These are phyloP conservation scores for Cricetomys ansorgei DNA, from an alignment of 2,113 vertebrate genomes.

Conservation along the genomic window DNA sequence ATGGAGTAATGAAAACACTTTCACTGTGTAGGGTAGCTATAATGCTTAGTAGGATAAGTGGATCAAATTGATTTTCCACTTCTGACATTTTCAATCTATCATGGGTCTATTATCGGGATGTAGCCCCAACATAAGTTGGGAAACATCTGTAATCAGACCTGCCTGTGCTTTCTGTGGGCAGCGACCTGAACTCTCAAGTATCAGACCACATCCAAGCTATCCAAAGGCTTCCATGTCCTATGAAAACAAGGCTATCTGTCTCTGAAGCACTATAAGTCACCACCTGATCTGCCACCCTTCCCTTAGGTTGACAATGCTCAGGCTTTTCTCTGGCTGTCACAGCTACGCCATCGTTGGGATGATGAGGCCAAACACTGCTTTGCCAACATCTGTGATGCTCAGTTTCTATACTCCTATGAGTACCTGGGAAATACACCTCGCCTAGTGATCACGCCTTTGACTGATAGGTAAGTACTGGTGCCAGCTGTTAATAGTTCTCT, in stretches of 20 bases:
- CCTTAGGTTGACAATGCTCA: conserved; percentile 94
- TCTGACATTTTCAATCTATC: background rate
- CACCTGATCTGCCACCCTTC: background rate
- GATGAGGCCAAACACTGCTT: conserved; percentile 94
- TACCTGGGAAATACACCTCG: conserved; percentile 97
- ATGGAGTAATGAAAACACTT: background rate
- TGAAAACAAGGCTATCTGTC: background rate
- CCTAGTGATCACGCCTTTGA: conserved; percentile 97
- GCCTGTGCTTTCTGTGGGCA: background rate
- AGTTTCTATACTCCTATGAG: conserved; percentile 96
- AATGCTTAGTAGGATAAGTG: background rate
- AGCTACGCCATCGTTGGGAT: conserved; percentile 95
- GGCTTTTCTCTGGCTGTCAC: conserved; percentile 96
- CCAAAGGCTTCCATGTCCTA: background rate
- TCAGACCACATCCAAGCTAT: background rate
- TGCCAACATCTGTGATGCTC: conserved; percentile 96
- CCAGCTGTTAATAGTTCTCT: background rate
- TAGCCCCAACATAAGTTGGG: background rate
- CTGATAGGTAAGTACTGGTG: conserved; percentile 91
- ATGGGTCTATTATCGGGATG: background rate
- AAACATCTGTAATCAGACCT: background rate
- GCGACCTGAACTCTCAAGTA: background rate
- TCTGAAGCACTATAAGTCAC: background rate
- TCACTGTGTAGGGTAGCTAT: background rate
- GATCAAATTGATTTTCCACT: background rate